Base-by-base conservation (phyloP, 1,140 invertebrate genomes). In the Archivesica marissinica region DNA sequence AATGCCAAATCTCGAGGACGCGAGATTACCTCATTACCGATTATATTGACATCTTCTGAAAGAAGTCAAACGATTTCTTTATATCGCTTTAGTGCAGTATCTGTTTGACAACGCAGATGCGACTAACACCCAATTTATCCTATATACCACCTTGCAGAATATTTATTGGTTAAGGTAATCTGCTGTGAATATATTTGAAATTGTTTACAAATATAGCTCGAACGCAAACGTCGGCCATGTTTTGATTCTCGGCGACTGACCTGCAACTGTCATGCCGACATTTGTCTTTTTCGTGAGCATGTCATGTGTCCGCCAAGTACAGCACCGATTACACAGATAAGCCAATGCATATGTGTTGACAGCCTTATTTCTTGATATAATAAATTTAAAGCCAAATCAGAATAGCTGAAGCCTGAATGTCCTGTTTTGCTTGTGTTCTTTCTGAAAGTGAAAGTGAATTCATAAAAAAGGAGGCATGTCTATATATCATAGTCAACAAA, bases 21-120 rank as follows among this genome's bases (percentile, higher is more conserved):
- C 81, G 86, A 70, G 82, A 87, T 77, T 72, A 68, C 75, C 66
- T 87, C 83, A 87, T 87, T 87, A 87, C 86, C 70, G 50, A 64
- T 79, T 70, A 80, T 87, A 76, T 64, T 77, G 72, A 74, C 66
- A 64, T 59, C 61, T 76, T 77, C 52, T 35, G 54, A 41, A 61
- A 77, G 30, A 25, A 64, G 20, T 64, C 59, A 13, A 35, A 64
- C 28, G 30, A 13, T 13, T 64, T 59, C 38, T 33, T 64, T 33
- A 64, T 17, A 35, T 35, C 30, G 15, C 15, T 2, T 35, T 9
- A 17, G 28, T 64, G 1, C 7, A 25, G 38, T 28, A n/a, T 25
- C 52, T 61, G 38, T 77, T 35, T 72, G 68, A 72, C 68, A 72
- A 72, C 68, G 68, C 68, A 72, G 68, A 72, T 72, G 68, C 23